These are phyloP conservation scores for Masticophis lateralis DNA, from an alignment of 2,797 vertebrate species.

Conservation along the genomic window DNA sequence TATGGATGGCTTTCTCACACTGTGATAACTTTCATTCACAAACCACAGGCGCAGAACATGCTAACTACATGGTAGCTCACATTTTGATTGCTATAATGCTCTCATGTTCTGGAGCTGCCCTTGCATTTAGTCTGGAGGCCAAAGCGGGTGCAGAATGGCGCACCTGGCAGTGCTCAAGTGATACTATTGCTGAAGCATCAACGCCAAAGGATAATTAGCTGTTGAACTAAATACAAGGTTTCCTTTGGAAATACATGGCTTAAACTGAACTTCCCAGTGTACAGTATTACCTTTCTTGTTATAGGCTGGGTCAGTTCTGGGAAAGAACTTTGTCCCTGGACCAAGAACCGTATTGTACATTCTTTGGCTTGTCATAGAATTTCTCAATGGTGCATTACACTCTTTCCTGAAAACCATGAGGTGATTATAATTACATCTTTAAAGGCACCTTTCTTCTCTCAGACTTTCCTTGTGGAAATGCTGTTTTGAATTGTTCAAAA, in stretches of 20 bases:
- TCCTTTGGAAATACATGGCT: not conserved
- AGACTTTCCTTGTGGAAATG: not conserved
- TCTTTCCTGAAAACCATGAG: not conserved
- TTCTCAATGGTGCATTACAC: not conserved
- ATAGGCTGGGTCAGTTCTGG: not conserved
- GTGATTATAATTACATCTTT: not conserved
- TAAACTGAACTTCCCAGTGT: not conserved
- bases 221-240: not conserved
- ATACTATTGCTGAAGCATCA: not conserved
- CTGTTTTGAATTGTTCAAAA: not conserved
- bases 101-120: not conserved
- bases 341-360: not conserved
- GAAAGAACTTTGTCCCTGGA: not conserved
- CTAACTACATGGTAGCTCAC: not conserved
- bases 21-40: not conserved
- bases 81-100: not conserved
- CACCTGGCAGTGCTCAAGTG: not conserved
- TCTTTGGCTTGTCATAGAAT: not conserved
- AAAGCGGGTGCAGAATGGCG: not conserved
- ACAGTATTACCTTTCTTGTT: not conserved
- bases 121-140: not conserved
- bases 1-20: not conserved
- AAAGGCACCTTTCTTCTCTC: not conserved
- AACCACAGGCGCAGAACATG: not conserved
- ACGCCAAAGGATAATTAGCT: not conserved